phyloP scores from a whole-genome alignment of 2,113 vertebrate species.

The Scortum barcoo region DNA sequence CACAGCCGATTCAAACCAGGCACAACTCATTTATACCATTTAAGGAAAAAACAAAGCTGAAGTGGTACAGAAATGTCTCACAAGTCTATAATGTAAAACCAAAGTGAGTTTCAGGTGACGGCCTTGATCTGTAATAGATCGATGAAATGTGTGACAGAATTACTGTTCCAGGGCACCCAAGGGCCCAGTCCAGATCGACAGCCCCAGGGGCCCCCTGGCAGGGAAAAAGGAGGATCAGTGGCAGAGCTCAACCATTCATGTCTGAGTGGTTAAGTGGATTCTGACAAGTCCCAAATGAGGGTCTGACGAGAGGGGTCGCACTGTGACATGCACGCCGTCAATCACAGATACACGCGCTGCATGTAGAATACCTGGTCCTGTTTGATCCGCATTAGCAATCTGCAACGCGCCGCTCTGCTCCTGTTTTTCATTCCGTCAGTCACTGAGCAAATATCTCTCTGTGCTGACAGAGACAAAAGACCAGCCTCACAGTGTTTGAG shows the following conservation, averaged over 20 bases:
- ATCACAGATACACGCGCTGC: slow-evolving; percentile 46
- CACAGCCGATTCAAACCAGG: neutral
- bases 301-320: slow-evolving; percentile 48
- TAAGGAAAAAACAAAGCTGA: too few relatives aligned
- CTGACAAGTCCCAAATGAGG: slow-evolving; percentile 67
- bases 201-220: slow-evolving; percentile 6
- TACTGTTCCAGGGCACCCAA: neutral
- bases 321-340: slow-evolving; percentile 38
- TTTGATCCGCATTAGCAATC: slow-evolving; percentile 34
- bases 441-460: slow-evolving; percentile 11
- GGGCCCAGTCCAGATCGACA: slow-evolving; percentile 19
- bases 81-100: neutral
- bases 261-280: slow-evolving; percentile 74
- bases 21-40: neutral
- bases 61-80: neutral
- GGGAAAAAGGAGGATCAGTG: slow-evolving; percentile 45
- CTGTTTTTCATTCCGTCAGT: slow-evolving; percentile 27
- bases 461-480: slow-evolving; percentile 27
- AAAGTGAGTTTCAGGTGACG: neutral
- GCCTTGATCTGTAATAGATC: neutral
- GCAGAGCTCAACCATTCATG: slow-evolving; percentile 59
- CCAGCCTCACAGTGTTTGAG: neutral
- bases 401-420: slow-evolving; percentile 7
- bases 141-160: neutral
- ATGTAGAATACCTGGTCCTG: slow-evolving; percentile 23